Base-by-base conservation (phyloP, 2,797 vertebrate species). In the Dryobates pubescens region DNA sequence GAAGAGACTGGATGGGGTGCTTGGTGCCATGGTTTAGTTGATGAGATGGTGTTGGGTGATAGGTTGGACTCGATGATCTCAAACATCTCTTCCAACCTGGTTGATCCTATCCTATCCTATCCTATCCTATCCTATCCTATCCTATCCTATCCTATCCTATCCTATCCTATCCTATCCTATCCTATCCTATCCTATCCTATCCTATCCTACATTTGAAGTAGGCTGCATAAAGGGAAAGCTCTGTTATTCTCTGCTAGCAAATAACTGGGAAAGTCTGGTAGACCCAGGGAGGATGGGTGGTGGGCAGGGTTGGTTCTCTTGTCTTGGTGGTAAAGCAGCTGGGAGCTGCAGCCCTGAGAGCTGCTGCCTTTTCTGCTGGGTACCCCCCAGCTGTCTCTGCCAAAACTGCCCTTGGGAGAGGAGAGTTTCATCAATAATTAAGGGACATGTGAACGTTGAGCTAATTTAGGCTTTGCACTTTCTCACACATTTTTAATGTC, bases 391-490 rank as follows among this genome's bases (percentile, higher is more conserved):
- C 64, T 63, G 61, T 1, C 77, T 88, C 45, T 17, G 86, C 74
- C 17, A 19, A 78, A 91, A 13, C 56, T 32, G 32, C 89, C 82
- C 76, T 7, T 30, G 85, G 85, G 91, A 94, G 63, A 9, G 0
- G 1, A 64, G 79, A 72, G 70, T 49, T 78, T 67, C 77, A 65
- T 92, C 88, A 72, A 71, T 94, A 93, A 92, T 96, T 86, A 91
- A 94, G 83, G 86, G 83, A 23, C 41, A 38, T 3, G 83, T 10
- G 84, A 87, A 85, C 71, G 74, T 92, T 6, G 80, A 69, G 84
- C 93, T 94, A 51, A 89, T 88, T 90, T 76, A 54, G 45, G 88
- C 32, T 91, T 92, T 94, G 63, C 64, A 53, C 93, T 92, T 93
- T 75, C 82, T 93, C 85, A 63, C 82, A 20, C 26, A 7, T 92